Base-by-base conservation (phyloP, 1,140 invertebrate genomes). In the Muscidifurax raptorellus region DNA sequence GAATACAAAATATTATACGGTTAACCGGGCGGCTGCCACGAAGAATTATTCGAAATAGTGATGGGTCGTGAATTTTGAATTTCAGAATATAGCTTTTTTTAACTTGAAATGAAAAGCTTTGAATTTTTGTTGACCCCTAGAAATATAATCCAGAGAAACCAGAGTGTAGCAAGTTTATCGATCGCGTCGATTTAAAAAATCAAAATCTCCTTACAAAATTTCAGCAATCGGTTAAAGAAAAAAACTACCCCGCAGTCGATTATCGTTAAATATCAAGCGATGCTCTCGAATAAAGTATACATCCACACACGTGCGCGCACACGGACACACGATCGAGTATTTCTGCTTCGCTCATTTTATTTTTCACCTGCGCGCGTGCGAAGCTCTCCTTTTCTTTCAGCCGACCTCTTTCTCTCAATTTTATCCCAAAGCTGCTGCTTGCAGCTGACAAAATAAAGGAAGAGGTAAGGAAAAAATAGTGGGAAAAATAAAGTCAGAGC, bases 261-360 rank as follows among this genome's bases (percentile, higher is more conserved):
- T 32, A 66, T 5, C n/a, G 10, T 64, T 64, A 66, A 59, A 75
- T 66, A 75, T 59, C 25, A 25, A 32, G 12, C 25, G 30, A 25
- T 36, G 18, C 27, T 81, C 36, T 40, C 25, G 7, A 72, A 72
- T 28, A 7, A 40, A 1, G 12, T 69, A 28, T 69, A 28, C 40
- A 40, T 40, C 0, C 36, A 40, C 36, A 40, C 9, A 10, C 3
- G 12, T 0, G 12, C 15, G 2, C 0, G 12, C 44, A 47, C 0
- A 47, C 18, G 4, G 13, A 52, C 47, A 52, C 1, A 74, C 1
- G 27, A 22, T 71, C 25, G 13, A 71, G 15, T 80, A 80, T 80
- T 69, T 80, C 79, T 71, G 59, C 28, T 25, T 7, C 40, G 52
- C 71, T 15, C 59, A 2, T 72, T 81, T 30, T 82, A 64, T 59